phyloP scores from a whole-genome alignment of 1,140 invertebrate genomes.

The Magallana angulata region DNA sequence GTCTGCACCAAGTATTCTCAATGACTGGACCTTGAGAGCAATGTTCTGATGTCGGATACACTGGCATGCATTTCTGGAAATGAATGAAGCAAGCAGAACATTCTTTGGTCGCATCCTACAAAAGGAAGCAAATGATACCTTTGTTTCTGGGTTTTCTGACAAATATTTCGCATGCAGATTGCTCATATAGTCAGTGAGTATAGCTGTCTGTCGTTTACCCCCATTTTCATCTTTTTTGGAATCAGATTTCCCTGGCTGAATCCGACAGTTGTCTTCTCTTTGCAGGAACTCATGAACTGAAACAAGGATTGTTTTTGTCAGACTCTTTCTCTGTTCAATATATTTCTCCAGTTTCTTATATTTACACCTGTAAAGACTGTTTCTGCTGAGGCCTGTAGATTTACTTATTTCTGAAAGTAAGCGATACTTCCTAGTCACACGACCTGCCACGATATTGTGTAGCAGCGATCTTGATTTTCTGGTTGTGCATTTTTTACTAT shows the following conservation, averaged over 20 bases:
- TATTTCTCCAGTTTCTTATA: constrained; percentile 1
- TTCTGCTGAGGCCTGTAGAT: constrained; percentile 16
- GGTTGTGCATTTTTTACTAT: constrained; percentile 9
- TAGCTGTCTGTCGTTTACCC: constrained; percentile 40
- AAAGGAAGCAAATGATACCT: constrained; percentile 28
- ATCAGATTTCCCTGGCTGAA: constrained; percentile 49
- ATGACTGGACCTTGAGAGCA: constrained; percentile 5
- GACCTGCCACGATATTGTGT: constrained; percentile 29
- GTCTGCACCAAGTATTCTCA: not conserved
- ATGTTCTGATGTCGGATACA: constrained; percentile 44
- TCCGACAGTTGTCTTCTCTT: constrained; percentile 53
- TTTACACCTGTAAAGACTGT: not conserved
- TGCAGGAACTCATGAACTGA: constrained; percentile 8
- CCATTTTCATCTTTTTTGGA: not conserved
- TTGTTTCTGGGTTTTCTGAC: constrained; percentile 42
- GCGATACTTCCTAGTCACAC: constrained; percentile 41
- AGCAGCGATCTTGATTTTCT: not conserved
- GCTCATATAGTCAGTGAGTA: constrained; percentile 55
- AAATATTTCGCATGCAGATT: constrained; percentile 50
- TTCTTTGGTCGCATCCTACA: constrained; percentile 24
- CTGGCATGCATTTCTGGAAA: constrained; percentile 22
- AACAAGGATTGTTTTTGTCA: not conserved
- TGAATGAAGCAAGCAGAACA: constrained; percentile 38
- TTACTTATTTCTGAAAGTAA: constrained; percentile 1
- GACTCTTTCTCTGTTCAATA: not conserved